These are phyloP conservation scores for Xiphophorus birchmanni DNA, from an alignment of 2,797 vertebrate genomes.

Conservation along the genomic window DNA sequence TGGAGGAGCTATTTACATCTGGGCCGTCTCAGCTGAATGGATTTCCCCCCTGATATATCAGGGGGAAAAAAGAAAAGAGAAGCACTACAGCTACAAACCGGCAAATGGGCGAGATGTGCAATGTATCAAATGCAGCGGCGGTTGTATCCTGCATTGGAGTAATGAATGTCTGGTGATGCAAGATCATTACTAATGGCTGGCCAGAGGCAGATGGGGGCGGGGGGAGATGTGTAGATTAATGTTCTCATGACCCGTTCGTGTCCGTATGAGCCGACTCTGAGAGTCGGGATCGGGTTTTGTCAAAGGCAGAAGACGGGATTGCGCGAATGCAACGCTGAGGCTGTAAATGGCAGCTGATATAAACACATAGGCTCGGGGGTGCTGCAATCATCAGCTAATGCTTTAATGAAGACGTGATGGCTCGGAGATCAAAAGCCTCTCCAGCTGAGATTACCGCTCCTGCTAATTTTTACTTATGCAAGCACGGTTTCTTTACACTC, in stretches of 20 bases:
- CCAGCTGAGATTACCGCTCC: constrained; percentile 50
- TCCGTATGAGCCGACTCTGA: constrained; percentile 30
- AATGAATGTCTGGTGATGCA: constrained; percentile 56
- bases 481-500: constrained; percentile 36
- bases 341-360: constrained; percentile 57
- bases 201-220: constrained; percentile 39
- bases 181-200: constrained; percentile 47
- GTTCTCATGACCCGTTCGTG: constrained; percentile 30
- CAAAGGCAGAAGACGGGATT: constrained; percentile 36
- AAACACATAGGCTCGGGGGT: constrained; percentile 50
- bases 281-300: constrained; percentile 42
- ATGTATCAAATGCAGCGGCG: constrained; percentile 45
- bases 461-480: constrained; percentile 59
- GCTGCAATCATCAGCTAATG: constrained; percentile 69
- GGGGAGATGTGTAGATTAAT: constrained; percentile 53
- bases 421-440: constrained; percentile 62
- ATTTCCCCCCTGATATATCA: constrained; percentile 48
- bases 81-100: constrained; percentile 8
- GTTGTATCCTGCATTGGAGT: constrained; percentile 57
- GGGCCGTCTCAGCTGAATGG: constrained; percentile 50
- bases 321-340: constrained; percentile 32
- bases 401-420: constrained; percentile 67
- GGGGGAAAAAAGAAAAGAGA: constrained; percentile 28
- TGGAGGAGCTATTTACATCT: constrained; percentile 61
- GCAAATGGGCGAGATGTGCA: constrained; percentile 21